Conservation (phyloP, 2,888 invertebrate genomes). For the Pedicia rivosa region DNA sequence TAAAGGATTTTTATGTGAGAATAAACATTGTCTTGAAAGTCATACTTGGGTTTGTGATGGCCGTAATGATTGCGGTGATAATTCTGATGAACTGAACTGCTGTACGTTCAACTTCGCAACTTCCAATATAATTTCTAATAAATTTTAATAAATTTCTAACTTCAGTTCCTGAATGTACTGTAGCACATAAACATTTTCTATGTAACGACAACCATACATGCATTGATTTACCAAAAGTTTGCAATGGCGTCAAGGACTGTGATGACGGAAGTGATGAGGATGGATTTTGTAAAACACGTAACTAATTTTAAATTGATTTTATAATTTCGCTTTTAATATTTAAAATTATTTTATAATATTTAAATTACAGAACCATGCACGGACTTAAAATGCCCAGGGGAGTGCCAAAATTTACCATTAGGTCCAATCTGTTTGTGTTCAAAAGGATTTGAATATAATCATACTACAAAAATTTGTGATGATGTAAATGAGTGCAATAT, state of each 20-base stretch:
- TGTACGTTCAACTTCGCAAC: slow-evolving; percentile 30
- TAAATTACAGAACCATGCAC: slow-evolving; percentile 15
- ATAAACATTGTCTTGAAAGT: slow-evolving; percentile 35
- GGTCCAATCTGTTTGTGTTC: slow-evolving; percentile 44
- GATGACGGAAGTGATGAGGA: slow-evolving; percentile 47
- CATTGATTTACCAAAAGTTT: slow-evolving; percentile 33
- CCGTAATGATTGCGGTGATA: slow-evolving; percentile 39
- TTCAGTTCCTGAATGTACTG: slow-evolving; percentile 28
- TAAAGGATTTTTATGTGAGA: slow-evolving; percentile 43
- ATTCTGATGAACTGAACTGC: slow-evolving; percentile 37
- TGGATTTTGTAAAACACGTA: slow-evolving; percentile 21
- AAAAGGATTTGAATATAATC: slow-evolving; percentile 23
- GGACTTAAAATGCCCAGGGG: slow-evolving; percentile 19
- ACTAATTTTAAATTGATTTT: neutral
- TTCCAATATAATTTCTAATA: no score
- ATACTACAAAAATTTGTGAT: slow-evolving; percentile 17
- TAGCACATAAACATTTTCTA: slow-evolving; percentile 33
- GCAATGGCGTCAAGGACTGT: slow-evolving; percentile 39
- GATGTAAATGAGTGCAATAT: slow-evolving; percentile 49
- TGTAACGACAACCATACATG: slow-evolving; percentile 39
- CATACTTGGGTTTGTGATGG: slow-evolving; percentile 38
- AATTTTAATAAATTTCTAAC: no score
- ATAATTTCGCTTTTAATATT: neutral
- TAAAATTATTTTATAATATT: neutral
- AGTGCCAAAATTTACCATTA: slow-evolving; percentile 31